A percentile compares a stretch with the other conserved stretches of the same genome.
Conservation (phyloP, 2,797 vertebrate genomes). For the Perodicticus potto region DNA sequence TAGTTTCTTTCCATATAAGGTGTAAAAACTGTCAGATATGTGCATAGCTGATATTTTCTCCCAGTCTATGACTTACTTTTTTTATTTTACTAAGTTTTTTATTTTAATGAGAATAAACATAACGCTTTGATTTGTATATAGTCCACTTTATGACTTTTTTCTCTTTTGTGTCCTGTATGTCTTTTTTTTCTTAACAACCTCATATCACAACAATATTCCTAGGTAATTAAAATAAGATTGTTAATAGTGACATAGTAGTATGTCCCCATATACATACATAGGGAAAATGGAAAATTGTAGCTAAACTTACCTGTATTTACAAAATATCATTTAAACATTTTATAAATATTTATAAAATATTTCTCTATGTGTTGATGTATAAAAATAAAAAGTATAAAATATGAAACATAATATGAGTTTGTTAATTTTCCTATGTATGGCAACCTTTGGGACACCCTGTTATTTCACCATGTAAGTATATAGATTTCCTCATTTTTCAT, state of each 20-base stretch:
- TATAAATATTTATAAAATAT: too few relatives aligned
- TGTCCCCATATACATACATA: too few relatives aligned
- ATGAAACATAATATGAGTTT: too few relatives aligned
- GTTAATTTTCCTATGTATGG: too few relatives aligned
- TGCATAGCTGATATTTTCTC: not conserved
- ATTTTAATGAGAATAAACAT: not conserved
- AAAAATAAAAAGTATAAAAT: too few relatives aligned
- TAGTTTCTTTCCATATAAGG: not conserved
- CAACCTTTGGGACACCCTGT: too few relatives aligned
- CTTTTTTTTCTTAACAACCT: not conserved
- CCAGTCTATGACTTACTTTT: not conserved
- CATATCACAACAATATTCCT: not conserved
- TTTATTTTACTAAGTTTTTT: not conserved
- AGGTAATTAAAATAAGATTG: constrained; percentile 41
- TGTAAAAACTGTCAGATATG: not conserved
- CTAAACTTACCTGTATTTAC: too few relatives aligned
- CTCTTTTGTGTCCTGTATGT: not conserved
- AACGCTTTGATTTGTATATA: not conserved
- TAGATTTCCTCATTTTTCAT: not conserved
- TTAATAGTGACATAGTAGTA: not conserved
- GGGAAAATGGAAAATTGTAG: too few relatives aligned
- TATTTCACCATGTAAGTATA: not conserved
- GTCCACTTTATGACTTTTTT: not conserved
- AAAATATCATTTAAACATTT: too few relatives aligned
- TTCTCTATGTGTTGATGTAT: too few relatives aligned